Evolutionary conservation across 1,140 invertebrate genomes (phyloP).

Genomic region (Popillia japonica): DNA sequence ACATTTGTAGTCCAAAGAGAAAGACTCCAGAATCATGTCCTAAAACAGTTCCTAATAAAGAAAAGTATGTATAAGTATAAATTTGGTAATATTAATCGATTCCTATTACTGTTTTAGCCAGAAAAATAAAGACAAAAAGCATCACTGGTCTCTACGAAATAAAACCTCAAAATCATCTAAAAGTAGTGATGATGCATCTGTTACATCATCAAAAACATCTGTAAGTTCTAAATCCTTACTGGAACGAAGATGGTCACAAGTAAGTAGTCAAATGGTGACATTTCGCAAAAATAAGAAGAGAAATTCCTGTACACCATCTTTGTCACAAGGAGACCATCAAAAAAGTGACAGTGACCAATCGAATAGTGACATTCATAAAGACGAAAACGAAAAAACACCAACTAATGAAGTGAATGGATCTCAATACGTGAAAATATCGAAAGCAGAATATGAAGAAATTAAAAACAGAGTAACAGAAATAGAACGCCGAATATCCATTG

Average conservation of each 20-base stretch:
- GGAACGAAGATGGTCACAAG: slow-evolving; percentile 56
- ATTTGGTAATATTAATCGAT: background rate
- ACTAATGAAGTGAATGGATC: slow-evolving; percentile 53
- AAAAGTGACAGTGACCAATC: slow-evolving; percentile 21
- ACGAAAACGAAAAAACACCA: slow-evolving; percentile 3
- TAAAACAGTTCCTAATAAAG: slow-evolving; percentile 35
- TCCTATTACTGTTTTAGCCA: background rate
- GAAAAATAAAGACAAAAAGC: slow-evolving; percentile 62
- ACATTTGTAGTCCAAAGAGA: slow-evolving; percentile 41
- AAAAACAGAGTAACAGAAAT: slow-evolving; percentile 76
- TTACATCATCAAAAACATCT: background rate
- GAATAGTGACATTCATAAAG: slow-evolving; percentile 36
- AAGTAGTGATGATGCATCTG: slow-evolving; percentile 35
- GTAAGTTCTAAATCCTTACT: slow-evolving; percentile 44
- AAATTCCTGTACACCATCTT: slow-evolving; percentile 47
- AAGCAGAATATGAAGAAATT: slow-evolving; percentile 78
- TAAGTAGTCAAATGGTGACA: slow-evolving; percentile 48
- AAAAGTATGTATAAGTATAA: slow-evolving; percentile 7
- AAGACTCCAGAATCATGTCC: slow-evolving; percentile 29
- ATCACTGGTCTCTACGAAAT: slow-evolving; percentile 61
- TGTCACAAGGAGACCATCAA: slow-evolving; percentile 37
- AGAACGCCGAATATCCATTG: slow-evolving; percentile 73
- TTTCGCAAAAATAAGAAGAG: slow-evolving; percentile 51
- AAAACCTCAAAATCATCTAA: slow-evolving; percentile 45
- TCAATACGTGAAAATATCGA: slow-evolving; percentile 74